Conservation (phyloP, 2,797 vertebrate genomes). For the Ptychadena robeensis region DNA sequence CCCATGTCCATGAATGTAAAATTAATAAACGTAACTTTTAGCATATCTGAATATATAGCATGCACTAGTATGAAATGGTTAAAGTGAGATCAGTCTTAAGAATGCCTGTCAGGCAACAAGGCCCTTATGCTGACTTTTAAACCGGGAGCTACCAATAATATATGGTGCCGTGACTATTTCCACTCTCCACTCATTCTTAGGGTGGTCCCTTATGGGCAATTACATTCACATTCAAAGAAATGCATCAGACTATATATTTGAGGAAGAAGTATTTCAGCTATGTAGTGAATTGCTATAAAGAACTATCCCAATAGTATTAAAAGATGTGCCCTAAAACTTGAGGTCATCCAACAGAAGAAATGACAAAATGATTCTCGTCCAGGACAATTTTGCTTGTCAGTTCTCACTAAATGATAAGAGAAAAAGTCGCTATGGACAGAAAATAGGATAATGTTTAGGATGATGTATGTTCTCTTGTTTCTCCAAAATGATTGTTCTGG, state of each 20-base stretch:
- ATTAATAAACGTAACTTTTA: background rate
- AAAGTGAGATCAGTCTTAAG: background rate
- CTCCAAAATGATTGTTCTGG: constrained; percentile 13
- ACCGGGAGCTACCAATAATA: constrained; percentile 5
- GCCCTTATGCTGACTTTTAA: background rate
- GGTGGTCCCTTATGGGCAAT: constrained; percentile 7
- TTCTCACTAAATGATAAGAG: background rate
- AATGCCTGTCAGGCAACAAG: background rate
- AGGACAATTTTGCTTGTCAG: background rate
- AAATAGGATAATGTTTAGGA: constrained; percentile 2
- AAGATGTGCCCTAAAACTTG: constrained; percentile 4
- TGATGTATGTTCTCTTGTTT: background rate
- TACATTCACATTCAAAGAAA: constrained; percentile 11
- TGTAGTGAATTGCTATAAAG: constrained; percentile 23
- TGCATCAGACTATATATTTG: constrained; percentile 15
- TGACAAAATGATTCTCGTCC: background rate
- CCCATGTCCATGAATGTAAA: too few relatives aligned
- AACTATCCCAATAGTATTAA: constrained; percentile 20
- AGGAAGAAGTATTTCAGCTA: constrained; percentile 13
- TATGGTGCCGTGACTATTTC: background rate
- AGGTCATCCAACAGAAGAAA: constrained; percentile 36
- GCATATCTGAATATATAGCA: background rate
- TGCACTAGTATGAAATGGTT: background rate
- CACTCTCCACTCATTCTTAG: background rate
- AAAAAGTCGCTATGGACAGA: constrained; percentile 3